Evolutionary conservation across 2,888 invertebrate species (phyloP).

Genomic region (Ennomos quercinarius): DNA sequence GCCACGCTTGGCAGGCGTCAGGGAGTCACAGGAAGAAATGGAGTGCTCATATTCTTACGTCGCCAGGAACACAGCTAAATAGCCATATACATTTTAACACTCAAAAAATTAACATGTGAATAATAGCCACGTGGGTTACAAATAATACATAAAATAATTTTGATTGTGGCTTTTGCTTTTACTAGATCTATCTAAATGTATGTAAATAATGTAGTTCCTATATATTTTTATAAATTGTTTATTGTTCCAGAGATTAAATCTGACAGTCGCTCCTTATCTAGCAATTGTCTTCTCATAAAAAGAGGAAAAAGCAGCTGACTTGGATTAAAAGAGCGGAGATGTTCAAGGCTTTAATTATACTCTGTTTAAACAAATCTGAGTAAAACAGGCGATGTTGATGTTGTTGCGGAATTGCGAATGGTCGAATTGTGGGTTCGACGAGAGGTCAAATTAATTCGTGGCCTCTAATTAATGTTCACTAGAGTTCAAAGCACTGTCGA

Average conservation of each 20-base stretch:
- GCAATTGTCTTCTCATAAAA: conserved; percentile 58
- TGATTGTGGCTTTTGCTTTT: too few relatives aligned
- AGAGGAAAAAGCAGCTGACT: conserved; percentile 62
- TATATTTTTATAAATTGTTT: too few relatives aligned
- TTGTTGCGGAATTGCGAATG: conserved; percentile 34
- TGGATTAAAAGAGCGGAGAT: conserved; percentile 74
- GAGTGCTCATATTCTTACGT: too few relatives aligned
- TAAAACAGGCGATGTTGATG: conserved; percentile 66
- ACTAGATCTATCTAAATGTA: too few relatives aligned
- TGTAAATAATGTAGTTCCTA: too few relatives aligned
- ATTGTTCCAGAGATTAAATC: conserved; percentile 1
- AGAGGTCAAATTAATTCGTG: conserved; percentile 26
- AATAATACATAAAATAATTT: too few relatives aligned
- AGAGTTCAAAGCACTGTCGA: conserved; percentile 14
- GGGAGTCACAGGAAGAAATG: too few relatives aligned
- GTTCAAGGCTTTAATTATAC: conserved; percentile 81
- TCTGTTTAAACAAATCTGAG: conserved; percentile 79
- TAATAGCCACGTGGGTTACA: too few relatives aligned
- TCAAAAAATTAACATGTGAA: too few relatives aligned
- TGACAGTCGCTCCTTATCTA: conserved; percentile 1
- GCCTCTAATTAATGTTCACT: conserved; percentile 27
- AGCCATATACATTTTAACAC: too few relatives aligned
- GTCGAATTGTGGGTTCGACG: conserved; percentile 33
- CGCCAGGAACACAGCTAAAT: too few relatives aligned
- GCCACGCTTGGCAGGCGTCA: too few relatives aligned